phyloP scores from a whole-genome alignment of 2,888 invertebrate species.

The Teleogryllus oceanicus region DNA sequence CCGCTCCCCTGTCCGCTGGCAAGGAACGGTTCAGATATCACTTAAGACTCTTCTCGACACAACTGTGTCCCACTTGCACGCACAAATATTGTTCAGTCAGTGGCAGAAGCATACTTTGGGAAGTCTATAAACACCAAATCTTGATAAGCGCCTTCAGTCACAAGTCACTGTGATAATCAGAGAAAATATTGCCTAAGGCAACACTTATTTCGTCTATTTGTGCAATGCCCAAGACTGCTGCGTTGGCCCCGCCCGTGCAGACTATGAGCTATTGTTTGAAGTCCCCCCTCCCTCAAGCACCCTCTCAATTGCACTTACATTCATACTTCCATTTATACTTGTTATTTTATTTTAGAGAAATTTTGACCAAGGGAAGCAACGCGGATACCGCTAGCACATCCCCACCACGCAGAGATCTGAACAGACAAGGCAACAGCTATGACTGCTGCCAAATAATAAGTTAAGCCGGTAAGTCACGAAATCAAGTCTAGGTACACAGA shows the following conservation, averaged over 20 bases:
- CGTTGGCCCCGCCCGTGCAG: constrained; percentile 5
- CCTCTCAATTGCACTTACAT: neutral
- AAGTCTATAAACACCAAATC: neutral
- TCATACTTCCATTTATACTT: too few relatives aligned
- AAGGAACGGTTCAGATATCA: neutral
- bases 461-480: constrained; percentile 18
- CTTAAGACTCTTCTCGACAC: neutral
- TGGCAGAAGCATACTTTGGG: neutral
- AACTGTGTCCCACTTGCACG: neutral
- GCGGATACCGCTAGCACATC: neutral
- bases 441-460: constrained; percentile 18
- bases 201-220: neutral
- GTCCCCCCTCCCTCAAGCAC: neutral
- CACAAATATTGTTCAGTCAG: constrained; percentile 4
- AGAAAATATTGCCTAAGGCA: neutral
- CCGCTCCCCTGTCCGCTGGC: constrained; percentile 18
- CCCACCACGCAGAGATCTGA: constrained; percentile 6
- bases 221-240: neutral
- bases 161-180: neutral
- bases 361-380: neutral
- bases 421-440: neutral
- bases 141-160: neutral
- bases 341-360: neutral
- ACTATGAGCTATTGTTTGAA: neutral
- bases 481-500: constrained; percentile 18